A percentile compares a stretch with the other conserved stretches of the same genome.
phyloP scores from a whole-genome alignment of 2,113 vertebrate genomes.

The Austrofundulus limnaeus region DNA sequence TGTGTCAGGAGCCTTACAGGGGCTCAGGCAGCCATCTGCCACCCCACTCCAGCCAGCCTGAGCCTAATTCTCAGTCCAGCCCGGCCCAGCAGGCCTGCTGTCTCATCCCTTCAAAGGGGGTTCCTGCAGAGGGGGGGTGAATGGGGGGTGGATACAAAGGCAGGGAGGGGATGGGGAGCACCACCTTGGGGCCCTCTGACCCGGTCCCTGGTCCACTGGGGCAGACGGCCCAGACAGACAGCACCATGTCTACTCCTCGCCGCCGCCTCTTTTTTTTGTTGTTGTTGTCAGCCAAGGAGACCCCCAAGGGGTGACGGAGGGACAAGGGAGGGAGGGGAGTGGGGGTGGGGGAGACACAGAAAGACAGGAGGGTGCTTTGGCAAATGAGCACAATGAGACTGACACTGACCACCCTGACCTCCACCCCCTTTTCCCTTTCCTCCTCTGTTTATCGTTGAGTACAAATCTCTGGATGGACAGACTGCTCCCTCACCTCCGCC shows the following conservation, averaged over 20 bases:
- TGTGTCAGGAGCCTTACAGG: constrained; percentile 78
- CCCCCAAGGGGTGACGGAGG: constrained; percentile 12
- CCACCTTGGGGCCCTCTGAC: constrained; percentile 63
- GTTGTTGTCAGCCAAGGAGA: constrained; percentile 62
- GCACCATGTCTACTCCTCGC: constrained; percentile 58
- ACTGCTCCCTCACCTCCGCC: constrained; percentile 40
- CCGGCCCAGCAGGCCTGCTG: constrained; percentile 66
- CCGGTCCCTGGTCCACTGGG: constrained; percentile 50
- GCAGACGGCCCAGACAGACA: constrained; percentile 71
- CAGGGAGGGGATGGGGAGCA: constrained; percentile 44
- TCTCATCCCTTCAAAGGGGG: constrained; percentile 67
- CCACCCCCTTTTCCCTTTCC: constrained; percentile 34
- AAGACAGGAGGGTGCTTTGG: constrained; percentile 53
- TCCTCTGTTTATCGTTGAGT: constrained; percentile 60
- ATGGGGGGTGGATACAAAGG: constrained; percentile 47
- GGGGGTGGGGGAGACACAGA: no score
- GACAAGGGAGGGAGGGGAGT: constrained; percentile 19
- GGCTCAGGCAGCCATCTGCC: constrained; percentile 89
- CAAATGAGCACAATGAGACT: constrained; percentile 73
- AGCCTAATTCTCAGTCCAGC: constrained; percentile 67
- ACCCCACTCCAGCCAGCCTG: constrained; percentile 68
- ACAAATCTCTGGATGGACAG: constrained; percentile 58
- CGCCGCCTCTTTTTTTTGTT: constrained; percentile 46
- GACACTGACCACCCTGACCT: constrained; percentile 68
- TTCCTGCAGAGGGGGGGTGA: constrained; percentile 37